Evolutionary conservation across 2,888 invertebrate species (phyloP).

Genomic region (Polyploca ridens): DNA sequence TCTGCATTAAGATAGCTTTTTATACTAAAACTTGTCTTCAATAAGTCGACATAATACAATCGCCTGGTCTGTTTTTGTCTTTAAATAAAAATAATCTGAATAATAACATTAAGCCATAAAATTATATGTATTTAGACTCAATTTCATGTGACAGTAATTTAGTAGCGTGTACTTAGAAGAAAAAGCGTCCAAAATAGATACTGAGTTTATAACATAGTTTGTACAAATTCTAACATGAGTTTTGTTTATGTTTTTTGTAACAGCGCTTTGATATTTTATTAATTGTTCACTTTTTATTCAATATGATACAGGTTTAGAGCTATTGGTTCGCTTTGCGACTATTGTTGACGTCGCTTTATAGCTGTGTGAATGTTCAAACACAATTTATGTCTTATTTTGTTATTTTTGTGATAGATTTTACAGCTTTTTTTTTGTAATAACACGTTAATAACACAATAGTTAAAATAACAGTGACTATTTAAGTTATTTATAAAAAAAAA

Average conservation of each 20-base stretch:
- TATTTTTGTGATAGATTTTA: neutral
- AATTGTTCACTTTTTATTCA: slow-evolving; percentile 39
- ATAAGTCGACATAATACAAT: neutral
- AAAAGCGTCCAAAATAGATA: slow-evolving; percentile 62
- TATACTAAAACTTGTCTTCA: too few species aligned
- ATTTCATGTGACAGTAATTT: slow-evolving; percentile 47
- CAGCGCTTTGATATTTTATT: slow-evolving; percentile 46
- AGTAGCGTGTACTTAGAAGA: slow-evolving; percentile 66
- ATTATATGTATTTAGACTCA: slow-evolving; percentile 28
- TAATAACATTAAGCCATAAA: neutral
- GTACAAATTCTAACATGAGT: slow-evolving; percentile 29
- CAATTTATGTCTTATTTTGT: neutral
- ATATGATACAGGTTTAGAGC: slow-evolving; percentile 35
- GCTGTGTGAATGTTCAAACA: neutral
- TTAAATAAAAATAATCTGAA: neutral
- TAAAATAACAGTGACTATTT: neutral
- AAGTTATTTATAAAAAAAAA: neutral
- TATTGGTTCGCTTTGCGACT: slow-evolving; percentile 45
- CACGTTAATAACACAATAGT: neutral
- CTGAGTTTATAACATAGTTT: slow-evolving; percentile 24
- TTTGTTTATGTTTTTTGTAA: slow-evolving; percentile 36
- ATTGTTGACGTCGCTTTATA: neutral
- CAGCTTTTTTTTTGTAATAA: neutral
- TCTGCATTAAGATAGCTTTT: too few species aligned
- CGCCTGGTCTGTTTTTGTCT: neutral